Base-by-base conservation (phyloP, 2,113 vertebrate genomes). In the Planiliza haematocheilus region DNA sequence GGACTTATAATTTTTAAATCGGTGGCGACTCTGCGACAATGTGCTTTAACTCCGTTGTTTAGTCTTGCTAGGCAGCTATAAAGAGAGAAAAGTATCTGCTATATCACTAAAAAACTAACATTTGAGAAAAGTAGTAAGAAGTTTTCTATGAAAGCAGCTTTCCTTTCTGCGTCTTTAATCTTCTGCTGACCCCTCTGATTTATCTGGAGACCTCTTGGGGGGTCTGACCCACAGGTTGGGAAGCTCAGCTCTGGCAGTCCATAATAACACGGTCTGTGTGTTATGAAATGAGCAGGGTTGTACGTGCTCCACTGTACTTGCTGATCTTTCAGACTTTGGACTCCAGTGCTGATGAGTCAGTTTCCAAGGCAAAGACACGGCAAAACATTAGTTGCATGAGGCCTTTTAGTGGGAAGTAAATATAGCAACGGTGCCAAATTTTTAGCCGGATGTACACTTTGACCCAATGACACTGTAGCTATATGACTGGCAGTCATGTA, bases 291-390 rank as follows among this genome's bases (percentile, higher is more conserved):
- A 55, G 39, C 38, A 62, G 34, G 49, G 68, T 48, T 70, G 70
- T 84, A 59, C 48, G 39, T 76, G 75, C 52, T 49, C n/a, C 4
- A 17, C 69, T 75, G 70, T 45, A 58, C 74, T 60, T 60, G 67
- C 75, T 80, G 83, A 80, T 77, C 63, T 63, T 37, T 76, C 72
- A 82, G 81, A 87, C 87, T 88, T 89, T 83, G 81, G 69, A 79
- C 83, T 73, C 16, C 39, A n/a, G 18, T 69, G 71, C 48, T 81
- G 56, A 82, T 82, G 79, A 86, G 18, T 77, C 64, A 58, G 78
- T 91, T 84, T 70, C 76, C 78, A 81, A 49, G 72, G 59, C 58
- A 67, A 87, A 60, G 42, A 39, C 12, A 7, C 17, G 74, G 34
- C 52, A 78, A 70, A 86, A 82, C 67, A 84, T 55, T 56, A 24